These are phyloP conservation scores for Acyrthosiphon pisum DNA, from an alignment of 1,140 invertebrate genomes.

Conservation along the genomic window DNA sequence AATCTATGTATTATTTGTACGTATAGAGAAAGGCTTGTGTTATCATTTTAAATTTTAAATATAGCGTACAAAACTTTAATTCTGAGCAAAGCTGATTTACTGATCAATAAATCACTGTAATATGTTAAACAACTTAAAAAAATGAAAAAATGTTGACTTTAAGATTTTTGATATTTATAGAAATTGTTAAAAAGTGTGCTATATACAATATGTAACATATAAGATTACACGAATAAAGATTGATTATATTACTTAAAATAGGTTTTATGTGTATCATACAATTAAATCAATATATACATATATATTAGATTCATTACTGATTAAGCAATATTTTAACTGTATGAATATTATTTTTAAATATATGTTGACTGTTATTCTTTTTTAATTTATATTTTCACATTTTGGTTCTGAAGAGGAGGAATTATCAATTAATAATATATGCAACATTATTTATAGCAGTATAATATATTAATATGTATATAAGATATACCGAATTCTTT, in stretches of 20 bases:
- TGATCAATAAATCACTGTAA: slow-evolving; percentile 8
- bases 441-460: neutral
- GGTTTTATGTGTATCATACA: neutral
- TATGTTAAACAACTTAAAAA: slow-evolving; percentile 12
- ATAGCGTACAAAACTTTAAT: slow-evolving; percentile 10
- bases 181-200: neutral
- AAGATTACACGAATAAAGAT: neutral
- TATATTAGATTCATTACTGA: neutral
- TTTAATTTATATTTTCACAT: neutral
- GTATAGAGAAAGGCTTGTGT: neutral
- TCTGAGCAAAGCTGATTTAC: neutral
- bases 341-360: neutral
- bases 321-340: neutral
- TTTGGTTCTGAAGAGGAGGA: neutral
- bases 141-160: neutral
- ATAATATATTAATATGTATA: neutral
- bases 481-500: neutral
- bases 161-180: neutral
- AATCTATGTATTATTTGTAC: neutral
- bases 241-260: neutral
- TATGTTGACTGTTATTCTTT: neutral
- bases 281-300: too few species aligned
- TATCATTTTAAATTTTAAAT: neutral
- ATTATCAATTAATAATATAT: neutral
- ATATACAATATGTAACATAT: neutral